A percentile compares a stretch with the other conserved stretches of the same genome.
Evolutionary conservation across 2,797 vertebrate genomes (phyloP).

Genomic region (Acrossocheilus fasciatus): DNA sequence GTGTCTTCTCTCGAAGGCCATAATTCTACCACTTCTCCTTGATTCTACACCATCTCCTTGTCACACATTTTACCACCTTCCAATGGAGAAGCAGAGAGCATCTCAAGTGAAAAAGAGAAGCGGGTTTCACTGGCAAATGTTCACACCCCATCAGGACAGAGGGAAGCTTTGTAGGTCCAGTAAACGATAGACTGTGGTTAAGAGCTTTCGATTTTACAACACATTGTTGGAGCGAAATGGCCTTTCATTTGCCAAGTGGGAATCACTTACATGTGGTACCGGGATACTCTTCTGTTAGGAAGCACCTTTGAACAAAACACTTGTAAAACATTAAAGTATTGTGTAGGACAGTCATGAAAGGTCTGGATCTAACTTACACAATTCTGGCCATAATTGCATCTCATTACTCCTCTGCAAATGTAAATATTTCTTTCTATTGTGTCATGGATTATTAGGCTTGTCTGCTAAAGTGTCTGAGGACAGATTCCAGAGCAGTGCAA

Average conservation of each 20-base stretch:
- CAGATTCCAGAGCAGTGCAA: not conserved
- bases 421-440: conserved; percentile 19
- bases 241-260: conserved; percentile 19
- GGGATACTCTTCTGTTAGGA: conserved; percentile 1
- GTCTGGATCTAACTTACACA: conserved; percentile 18
- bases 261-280: conserved; percentile 34
- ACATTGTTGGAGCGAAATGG: conserved; percentile 23
- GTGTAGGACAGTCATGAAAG: conserved; percentile 24
- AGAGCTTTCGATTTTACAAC: conserved; percentile 26
- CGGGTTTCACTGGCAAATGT: conserved; percentile 5
- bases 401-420: not conserved
- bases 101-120: conserved; percentile 6
- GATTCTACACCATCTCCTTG: not conserved
- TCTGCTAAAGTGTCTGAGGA: not conserved
- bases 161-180: conserved; percentile 20
- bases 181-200: conserved; percentile 28
- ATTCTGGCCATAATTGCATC: not conserved
- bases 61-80: conserved; percentile 16
- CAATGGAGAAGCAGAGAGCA: not conserved
- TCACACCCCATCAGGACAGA: conserved; percentile 33
- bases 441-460: conserved; percentile 19
- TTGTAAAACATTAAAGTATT: conserved; percentile 36
- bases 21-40: not conserved
- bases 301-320: conserved; percentile 25
- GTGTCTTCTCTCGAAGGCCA: not conserved